A percentile compares a stretch with the other conserved stretches of the same genome.
Conservation (phyloP, 2,113 vertebrate genomes). For the Martes martes region DNA sequence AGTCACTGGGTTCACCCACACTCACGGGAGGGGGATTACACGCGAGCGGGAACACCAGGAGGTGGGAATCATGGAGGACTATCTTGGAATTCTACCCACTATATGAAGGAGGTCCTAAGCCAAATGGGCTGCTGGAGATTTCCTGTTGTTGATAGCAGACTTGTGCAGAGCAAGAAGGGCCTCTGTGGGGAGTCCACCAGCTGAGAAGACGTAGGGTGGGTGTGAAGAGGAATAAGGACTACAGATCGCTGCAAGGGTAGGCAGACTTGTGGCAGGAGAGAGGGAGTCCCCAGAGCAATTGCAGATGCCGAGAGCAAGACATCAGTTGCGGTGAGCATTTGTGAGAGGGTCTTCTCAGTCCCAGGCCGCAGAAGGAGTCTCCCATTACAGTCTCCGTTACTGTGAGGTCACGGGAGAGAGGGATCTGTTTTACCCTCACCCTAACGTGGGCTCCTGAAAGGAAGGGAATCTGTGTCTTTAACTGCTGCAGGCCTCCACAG, state of each 20-base stretch:
- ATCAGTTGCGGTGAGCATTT: no score
- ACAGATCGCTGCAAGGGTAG: background rate
- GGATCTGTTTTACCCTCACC: background rate
- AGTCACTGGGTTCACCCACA: background rate
- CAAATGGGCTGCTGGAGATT: background rate
- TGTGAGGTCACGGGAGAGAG: background rate
- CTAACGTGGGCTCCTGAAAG: background rate
- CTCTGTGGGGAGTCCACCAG: background rate
- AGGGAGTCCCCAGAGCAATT: background rate
- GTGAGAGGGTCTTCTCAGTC: background rate
- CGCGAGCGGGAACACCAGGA: background rate
- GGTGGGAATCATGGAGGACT: background rate
- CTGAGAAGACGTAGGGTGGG: background rate
- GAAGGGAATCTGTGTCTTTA: background rate
- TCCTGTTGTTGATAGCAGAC: background rate
- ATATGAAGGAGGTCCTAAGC: background rate
- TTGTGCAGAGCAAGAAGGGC: background rate
- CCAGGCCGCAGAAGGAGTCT: background rate
- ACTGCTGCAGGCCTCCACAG: background rate
- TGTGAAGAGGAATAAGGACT: background rate
- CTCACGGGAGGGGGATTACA: background rate
- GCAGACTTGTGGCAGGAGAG: background rate
- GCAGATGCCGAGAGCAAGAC: background rate
- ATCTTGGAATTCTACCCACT: background rate
- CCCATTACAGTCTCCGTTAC: background rate